Conservation (phyloP, 2,113 vertebrate genomes). For the Sander vitreus region DNA sequence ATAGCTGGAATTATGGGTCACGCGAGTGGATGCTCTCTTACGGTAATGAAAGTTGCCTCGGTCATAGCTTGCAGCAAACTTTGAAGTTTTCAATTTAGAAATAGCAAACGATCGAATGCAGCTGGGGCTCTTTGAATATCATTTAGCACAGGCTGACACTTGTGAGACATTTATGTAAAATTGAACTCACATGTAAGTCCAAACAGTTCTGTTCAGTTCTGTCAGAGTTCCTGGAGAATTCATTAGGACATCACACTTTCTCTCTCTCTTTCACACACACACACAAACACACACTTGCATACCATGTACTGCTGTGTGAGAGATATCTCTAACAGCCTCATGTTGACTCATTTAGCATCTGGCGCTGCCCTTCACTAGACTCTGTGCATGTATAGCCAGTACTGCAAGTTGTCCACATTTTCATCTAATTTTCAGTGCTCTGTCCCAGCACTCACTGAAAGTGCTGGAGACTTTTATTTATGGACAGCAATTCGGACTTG, state of each 20-base stretch:
- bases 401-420: slow-evolving; percentile 47
- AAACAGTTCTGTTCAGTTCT: slow-evolving; percentile 34
- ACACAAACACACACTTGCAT: slow-evolving; percentile 21
- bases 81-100: slow-evolving; percentile 37
- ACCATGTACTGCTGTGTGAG: slow-evolving; percentile 53
- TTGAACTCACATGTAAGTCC: slow-evolving; percentile 29
- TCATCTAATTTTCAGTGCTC: slow-evolving; percentile 52
- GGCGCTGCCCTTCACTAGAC: slow-evolving; percentile 59
- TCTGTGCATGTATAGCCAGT: slow-evolving; percentile 14
- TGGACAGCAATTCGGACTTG: slow-evolving; percentile 37
- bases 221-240: slow-evolving; percentile 23
- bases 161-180: slow-evolving; percentile 42
- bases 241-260: slow-evolving; percentile 38
- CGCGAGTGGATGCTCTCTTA: slow-evolving; percentile 17
- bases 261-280: slow-evolving; percentile 1
- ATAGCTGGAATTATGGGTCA: slow-evolving; percentile 40
- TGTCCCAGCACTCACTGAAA: slow-evolving; percentile 16
- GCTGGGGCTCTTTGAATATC: slow-evolving; percentile 33
- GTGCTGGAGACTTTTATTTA: slow-evolving; percentile 40
- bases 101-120: slow-evolving; percentile 28
- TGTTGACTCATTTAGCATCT: slow-evolving; percentile 81
- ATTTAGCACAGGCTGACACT: slow-evolving; percentile 39
- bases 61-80: slow-evolving; percentile 31
- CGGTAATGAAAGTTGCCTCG: slow-evolving; percentile 22
- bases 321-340: slow-evolving; percentile 69